Percentiles rank a stretch among this genome's conserved stretches.
Evolutionary conservation across 2,888 invertebrate species (phyloP).

Genomic region (Cybosia mesomella): DNA sequence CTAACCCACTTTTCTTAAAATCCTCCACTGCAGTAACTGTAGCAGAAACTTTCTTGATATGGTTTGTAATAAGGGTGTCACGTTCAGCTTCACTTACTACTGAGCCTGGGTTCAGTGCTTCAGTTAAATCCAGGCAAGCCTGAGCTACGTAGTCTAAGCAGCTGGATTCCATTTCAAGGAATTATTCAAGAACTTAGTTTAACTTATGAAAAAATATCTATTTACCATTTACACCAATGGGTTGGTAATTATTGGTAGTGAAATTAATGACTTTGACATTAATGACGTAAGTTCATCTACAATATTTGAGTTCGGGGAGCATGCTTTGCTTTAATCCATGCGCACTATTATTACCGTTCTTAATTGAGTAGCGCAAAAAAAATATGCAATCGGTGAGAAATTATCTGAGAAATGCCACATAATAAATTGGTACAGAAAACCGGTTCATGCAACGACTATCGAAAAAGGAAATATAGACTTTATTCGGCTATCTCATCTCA

Average conservation of each 20-base stretch:
- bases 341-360: too few species aligned
- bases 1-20: constrained; percentile 77
- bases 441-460: too few species aligned
- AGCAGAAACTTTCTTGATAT: constrained; percentile 84
- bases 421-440: too few species aligned
- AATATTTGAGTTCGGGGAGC: too few species aligned
- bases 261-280: neutral
- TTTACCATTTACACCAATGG: constrained; percentile 17
- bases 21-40: constrained; percentile 73
- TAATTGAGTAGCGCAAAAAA: too few species aligned
- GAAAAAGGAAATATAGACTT: too few species aligned
- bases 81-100: constrained; percentile 73
- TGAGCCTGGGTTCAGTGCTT: constrained; percentile 62
- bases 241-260: neutral
- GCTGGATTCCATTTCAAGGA: constrained; percentile 71
- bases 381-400: too few species aligned
- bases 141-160: constrained; percentile 82
- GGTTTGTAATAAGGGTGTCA: constrained; percentile 83
- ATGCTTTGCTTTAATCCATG: too few species aligned
- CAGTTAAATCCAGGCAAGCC: constrained; percentile 86
- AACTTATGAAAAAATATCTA: constrained; percentile 25
- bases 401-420: too few species aligned
- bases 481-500: too few species aligned
- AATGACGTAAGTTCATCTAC: neutral
- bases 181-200: neutral